These are phyloP conservation scores for Lydus trimaculatus DNA, from an alignment of 2,888 invertebrate genomes.

Conservation along the genomic window DNA sequence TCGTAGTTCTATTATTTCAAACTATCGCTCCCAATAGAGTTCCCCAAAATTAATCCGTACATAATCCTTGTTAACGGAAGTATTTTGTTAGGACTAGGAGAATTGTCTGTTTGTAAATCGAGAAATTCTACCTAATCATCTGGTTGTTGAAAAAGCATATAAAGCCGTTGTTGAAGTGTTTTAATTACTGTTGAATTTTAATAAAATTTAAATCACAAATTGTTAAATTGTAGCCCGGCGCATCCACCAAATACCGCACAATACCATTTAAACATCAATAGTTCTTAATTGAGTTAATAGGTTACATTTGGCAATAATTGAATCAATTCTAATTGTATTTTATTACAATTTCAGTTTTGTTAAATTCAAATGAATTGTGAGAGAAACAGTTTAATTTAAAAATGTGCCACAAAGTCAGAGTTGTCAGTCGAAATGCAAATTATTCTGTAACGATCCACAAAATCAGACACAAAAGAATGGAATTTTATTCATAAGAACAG, in stretches of 20 bases:
- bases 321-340: too few relatives aligned
- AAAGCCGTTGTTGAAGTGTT: too few relatives aligned
- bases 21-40: not conserved
- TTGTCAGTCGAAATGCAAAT: not conserved
- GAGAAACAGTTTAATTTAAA: not conserved
- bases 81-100: not conserved
- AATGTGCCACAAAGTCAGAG: not conserved
- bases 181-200: too few relatives aligned
- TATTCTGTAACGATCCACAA: not conserved
- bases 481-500: not conserved
- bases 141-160: not conserved
- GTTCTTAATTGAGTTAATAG: not conserved
- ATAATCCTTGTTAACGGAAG: not conserved
- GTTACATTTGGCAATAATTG: not conserved
- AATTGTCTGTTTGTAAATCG: not conserved
- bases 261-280: not conserved
- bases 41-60: not conserved
- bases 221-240: not conserved
- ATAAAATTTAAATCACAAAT: not conserved
- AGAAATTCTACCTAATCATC: not conserved
- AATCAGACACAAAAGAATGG: not conserved
- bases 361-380: too few relatives aligned
- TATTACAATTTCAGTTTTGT: too few relatives aligned
- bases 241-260: not conserved
- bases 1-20: not conserved